phyloP scores from a whole-genome alignment of 2,888 invertebrate genomes.

The Bursaphelenchus okinawaensis region DNA sequence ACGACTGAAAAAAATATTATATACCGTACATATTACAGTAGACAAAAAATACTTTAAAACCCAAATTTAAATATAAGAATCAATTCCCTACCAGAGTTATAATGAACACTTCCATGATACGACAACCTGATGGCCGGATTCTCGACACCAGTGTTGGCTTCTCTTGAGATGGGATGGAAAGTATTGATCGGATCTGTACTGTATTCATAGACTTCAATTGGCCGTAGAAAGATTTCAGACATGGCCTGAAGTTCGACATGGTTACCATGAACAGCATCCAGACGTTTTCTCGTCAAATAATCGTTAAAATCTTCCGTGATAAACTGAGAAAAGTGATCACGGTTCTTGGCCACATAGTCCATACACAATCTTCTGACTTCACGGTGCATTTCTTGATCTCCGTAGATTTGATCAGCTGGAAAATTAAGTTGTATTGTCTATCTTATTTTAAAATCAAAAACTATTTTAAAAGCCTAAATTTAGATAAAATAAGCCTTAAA shows the following conservation, averaged over 20 bases:
- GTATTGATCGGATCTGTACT: constrained; percentile 74
- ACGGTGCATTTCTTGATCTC: constrained; percentile 81
- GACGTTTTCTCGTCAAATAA: constrained; percentile 75
- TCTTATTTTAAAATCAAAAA: too few species aligned
- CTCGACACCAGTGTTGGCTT: constrained; percentile 65
- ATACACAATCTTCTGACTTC: constrained; percentile 77
- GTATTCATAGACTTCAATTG: constrained; percentile 79
- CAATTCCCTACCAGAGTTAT: constrained; percentile 67
- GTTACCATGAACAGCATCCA: constrained; percentile 77
- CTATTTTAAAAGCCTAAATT: too few species aligned
- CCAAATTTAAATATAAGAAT: too few species aligned
- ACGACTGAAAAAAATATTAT: constrained; percentile 68
- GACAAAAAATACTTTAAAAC: too few species aligned
- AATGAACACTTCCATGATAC: constrained; percentile 79
- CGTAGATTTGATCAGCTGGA: constrained; percentile 77
- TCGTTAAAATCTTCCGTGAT: constrained; percentile 81
- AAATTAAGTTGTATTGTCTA: too few species aligned
- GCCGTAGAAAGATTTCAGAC: constrained; percentile 80
- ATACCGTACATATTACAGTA: too few species aligned
- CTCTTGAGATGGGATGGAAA: constrained; percentile 68
- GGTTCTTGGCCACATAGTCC: constrained; percentile 83
- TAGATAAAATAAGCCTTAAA: too few species aligned
- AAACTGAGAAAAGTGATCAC: constrained; percentile 79
- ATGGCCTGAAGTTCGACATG: constrained; percentile 85
- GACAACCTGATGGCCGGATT: constrained; percentile 71